Percentiles rank a stretch among this genome's conserved stretches.
These are phyloP conservation scores for Octomys mimax DNA, from an alignment of 2,797 vertebrate species.

Conservation along the genomic window DNA sequence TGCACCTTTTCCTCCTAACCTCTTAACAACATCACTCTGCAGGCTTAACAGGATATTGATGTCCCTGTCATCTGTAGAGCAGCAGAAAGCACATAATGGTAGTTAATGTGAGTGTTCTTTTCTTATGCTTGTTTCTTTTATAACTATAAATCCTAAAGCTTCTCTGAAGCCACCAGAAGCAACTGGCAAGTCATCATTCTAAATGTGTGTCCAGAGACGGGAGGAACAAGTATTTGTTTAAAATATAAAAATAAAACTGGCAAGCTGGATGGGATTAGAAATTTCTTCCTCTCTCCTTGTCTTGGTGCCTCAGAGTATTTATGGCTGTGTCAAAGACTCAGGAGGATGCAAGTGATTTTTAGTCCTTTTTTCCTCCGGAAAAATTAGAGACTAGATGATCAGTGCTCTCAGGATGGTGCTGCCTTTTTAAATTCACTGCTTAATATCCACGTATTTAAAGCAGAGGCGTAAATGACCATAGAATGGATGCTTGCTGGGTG, in stretches of 20 bases:
- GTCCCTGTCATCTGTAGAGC: neutral
- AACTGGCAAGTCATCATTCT: slow-evolving; percentile 46
- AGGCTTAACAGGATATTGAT: neutral
- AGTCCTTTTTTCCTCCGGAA: slow-evolving; percentile 19
- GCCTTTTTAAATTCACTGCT: neutral
- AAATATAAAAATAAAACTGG: slow-evolving; percentile 63
- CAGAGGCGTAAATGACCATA: neutral
- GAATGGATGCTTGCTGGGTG: fast-evolving
- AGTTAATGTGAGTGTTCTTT: slow-evolving; percentile 46
- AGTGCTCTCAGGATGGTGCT: neutral
- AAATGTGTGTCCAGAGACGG: slow-evolving; percentile 55
- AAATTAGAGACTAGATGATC: slow-evolving; percentile 7
- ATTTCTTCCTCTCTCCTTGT: neutral
- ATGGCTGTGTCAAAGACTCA: neutral
- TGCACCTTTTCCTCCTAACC: neutral
- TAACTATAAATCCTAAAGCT: slow-evolving; percentile 58
- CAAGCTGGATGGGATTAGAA: slow-evolving; percentile 21
- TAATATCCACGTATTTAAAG: neutral
- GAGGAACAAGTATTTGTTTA: slow-evolving; percentile 56
- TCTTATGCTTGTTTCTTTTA: slow-evolving; percentile 1
- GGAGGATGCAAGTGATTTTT: slow-evolving; percentile 3
- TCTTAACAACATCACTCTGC: slow-evolving; percentile 40
- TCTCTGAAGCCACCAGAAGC: slow-evolving; percentile 38
- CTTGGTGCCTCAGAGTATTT: neutral
- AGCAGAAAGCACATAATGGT: slow-evolving; percentile 44